Conservation (phyloP, 2,113 vertebrate species). For the Oreocharis arfaki region DNA sequence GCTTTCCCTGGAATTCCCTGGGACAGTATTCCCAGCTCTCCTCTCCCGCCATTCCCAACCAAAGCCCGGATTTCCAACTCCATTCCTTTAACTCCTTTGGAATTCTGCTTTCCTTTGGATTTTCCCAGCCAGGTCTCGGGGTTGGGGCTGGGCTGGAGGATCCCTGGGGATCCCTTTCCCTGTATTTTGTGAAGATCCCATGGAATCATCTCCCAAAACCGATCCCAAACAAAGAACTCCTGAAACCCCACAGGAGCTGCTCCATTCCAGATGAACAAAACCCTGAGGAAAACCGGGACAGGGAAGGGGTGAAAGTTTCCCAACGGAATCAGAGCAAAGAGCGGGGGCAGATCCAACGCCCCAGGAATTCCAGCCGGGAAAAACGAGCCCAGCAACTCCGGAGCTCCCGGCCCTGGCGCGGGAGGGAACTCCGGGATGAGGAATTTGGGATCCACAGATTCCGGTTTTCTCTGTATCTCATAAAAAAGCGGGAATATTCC, state of each 20-base stretch:
- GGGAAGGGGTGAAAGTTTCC: not conserved
- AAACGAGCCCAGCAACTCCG: accelerated
- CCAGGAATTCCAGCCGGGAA: accelerated
- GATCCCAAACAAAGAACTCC: not conserved
- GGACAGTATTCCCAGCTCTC: not conserved
- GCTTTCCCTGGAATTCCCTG: not conserved
- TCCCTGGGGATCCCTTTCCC: no score
- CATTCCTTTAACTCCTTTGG: not conserved
- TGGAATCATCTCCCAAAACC: not conserved
- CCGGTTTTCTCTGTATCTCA: accelerated
- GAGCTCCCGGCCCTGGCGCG: not conserved
- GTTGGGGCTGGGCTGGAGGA: no score
- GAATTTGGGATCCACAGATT: not conserved
- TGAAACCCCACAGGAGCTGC: not conserved
- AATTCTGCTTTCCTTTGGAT: not conserved
- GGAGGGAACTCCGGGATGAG: no score
- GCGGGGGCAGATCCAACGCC: not conserved
- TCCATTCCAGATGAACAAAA: not conserved
- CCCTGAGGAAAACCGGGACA: not conserved
- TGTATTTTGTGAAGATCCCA: not conserved
- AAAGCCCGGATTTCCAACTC: not conserved
- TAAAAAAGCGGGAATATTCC: accelerated
- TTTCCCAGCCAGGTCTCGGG: accelerated
- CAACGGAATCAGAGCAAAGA: not conserved
- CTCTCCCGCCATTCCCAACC: not conserved